Conservation (phyloP, 2,797 vertebrate genomes). For the Nasua narica region DNA sequence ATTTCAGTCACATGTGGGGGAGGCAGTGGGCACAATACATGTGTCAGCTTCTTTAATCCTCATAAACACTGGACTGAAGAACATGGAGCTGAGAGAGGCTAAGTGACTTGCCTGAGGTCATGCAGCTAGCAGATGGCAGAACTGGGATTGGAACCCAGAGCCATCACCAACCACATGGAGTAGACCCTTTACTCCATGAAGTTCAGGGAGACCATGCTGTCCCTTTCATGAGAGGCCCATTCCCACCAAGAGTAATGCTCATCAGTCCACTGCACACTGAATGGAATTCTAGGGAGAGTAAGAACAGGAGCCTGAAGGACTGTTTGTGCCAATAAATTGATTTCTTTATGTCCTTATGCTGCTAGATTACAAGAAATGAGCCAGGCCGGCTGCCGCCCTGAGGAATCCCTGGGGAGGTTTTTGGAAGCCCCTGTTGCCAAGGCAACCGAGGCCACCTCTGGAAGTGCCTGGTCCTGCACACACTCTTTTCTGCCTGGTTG, state of each 20-base stretch:
- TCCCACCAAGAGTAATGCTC: neutral
- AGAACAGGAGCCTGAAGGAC: neutral
- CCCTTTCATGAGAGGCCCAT: neutral
- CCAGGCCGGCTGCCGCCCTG: conserved; percentile 17
- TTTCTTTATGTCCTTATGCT: conserved; percentile 44
- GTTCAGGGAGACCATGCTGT: neutral
- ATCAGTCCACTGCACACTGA: neutral
- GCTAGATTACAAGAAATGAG: conserved; percentile 37
- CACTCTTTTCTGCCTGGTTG: neutral
- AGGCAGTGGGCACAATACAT: neutral
- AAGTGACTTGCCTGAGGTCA: neutral
- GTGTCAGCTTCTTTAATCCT: neutral
- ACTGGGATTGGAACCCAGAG: neutral
- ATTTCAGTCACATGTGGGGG: fast-evolving
- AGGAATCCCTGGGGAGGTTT: conserved; percentile 37
- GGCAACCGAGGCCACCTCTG: conserved; percentile 46
- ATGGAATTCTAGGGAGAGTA: neutral
- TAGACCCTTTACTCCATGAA: neutral
- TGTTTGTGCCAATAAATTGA: conserved; percentile 52
- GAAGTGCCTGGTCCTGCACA: neutral
- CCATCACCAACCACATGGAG: fast-evolving
- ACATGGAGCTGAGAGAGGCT: neutral
- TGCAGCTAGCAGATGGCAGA: neutral
- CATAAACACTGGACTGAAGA: neutral
- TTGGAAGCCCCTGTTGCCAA: conserved; percentile 51